Evolutionary conservation across 2,888 invertebrate species (phyloP).

Genomic region (Lasioglossum morio): DNA sequence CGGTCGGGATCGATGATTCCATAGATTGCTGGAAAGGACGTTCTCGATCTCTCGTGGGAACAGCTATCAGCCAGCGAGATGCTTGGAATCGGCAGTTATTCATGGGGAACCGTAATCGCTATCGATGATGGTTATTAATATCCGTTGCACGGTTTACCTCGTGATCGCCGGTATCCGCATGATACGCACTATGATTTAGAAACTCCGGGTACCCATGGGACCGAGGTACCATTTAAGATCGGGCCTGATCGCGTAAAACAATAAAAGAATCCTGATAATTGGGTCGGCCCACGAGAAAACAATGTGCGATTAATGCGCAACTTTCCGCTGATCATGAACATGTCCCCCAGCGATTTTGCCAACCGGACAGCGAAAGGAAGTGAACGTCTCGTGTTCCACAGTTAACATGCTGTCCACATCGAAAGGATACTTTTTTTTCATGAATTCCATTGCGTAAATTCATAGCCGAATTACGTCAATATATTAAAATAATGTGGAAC

Average conservation of each 20-base stretch:
- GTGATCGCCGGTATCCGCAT: conserved; percentile 46
- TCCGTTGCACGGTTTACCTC: conserved; percentile 21
- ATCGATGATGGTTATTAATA: conserved; percentile 56
- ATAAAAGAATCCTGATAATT: conserved; percentile 37
- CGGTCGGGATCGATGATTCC: conserved; percentile 13
- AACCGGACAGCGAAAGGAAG: conserved; percentile 19
- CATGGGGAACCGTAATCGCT: conserved; percentile 49
- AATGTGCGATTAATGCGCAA: conserved; percentile 13
- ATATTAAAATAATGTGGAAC: not conserved
- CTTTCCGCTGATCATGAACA: not conserved
- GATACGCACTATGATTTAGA: conserved; percentile 36
- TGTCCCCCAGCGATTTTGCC: conserved; percentile 5
- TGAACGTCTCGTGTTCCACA: not conserved
- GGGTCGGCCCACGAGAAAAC: not conserved
- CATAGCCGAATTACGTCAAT: not conserved
- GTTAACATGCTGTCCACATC: not conserved
- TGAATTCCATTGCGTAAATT: not conserved
- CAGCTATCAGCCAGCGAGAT: conserved; percentile 28
- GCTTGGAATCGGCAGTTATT: conserved; percentile 46
- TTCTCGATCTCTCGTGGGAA: conserved; percentile 63
- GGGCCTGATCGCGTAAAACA: conserved; percentile 24
- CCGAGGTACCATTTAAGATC: conserved; percentile 20
- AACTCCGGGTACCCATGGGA: conserved; percentile 10
- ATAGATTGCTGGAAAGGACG: conserved; percentile 45
- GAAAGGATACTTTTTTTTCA: not conserved